Conservation (phyloP, 2,797 vertebrate species). For the Muscicapa striata region DNA sequence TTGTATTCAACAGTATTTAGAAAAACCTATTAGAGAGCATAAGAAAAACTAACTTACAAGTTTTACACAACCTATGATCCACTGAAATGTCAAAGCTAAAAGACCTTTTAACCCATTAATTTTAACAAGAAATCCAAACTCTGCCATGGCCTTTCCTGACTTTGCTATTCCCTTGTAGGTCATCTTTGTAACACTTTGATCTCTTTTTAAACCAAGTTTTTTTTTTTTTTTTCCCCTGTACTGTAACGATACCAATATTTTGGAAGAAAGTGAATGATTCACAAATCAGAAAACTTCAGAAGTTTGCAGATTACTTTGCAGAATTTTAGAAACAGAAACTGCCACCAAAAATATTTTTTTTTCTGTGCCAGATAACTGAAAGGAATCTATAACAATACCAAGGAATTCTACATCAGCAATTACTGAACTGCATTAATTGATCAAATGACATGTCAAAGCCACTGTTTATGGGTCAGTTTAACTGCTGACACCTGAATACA, state of each 20-base stretch:
- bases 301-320: not conserved
- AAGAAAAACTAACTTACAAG: not conserved
- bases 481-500: not conserved
- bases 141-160: not conserved
- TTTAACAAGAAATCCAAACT: not conserved
- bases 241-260: not conserved
- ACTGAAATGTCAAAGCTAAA: not conserved
- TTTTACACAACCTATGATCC: not conserved
- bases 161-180: not conserved
- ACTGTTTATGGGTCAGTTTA: not conserved
- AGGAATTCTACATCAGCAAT: not conserved
- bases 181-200: not conserved
- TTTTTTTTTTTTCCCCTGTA: not conserved
- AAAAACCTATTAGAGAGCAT: not conserved
- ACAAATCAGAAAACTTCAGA: not conserved
- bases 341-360: not conserved
- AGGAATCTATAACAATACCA: not conserved
- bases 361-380: not conserved
- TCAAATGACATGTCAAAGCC: not conserved
- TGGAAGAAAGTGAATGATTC: not conserved
- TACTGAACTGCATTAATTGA: not conserved
- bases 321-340: not conserved
- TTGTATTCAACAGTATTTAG: not conserved
- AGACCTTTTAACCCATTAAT: not conserved
- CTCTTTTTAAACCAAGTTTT: not conserved